Evolutionary conservation across 2,888 invertebrate genomes (phyloP).

Genomic region (Xylota sylvarum): DNA sequence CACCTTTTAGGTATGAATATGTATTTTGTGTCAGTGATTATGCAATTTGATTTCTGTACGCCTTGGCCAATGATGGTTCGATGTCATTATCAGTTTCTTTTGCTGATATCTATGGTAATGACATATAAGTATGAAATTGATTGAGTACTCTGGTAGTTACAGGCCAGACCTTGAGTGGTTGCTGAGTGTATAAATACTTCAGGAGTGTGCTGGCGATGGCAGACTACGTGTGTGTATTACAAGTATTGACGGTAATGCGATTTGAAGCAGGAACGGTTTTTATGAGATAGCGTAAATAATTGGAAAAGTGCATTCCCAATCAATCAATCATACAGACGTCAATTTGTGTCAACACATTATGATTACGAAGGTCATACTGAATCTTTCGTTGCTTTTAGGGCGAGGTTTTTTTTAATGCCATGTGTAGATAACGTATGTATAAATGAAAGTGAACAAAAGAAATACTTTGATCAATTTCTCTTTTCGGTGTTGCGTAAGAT

Average conservation of each 20-base stretch:
- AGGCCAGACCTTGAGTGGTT: constrained; percentile 28
- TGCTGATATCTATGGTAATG: constrained; percentile 33
- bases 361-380: not conserved
- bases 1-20: constrained; percentile 34
- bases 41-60: constrained; percentile 36
- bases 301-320: constrained; percentile 18
- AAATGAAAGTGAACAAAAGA: constrained; percentile 8
- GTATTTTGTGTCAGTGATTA: constrained; percentile 41
- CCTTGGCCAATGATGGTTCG: constrained; percentile 38
- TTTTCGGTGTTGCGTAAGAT: not conserved
- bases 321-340: constrained; percentile 1
- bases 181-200: constrained; percentile 27
- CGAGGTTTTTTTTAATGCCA: not conserved
- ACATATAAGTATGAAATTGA: constrained; percentile 16
- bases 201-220: not conserved
- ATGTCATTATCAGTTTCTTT: constrained; percentile 43
- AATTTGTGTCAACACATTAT: not conserved
- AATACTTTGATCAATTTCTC: not conserved
- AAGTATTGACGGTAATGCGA: constrained; percentile 9
- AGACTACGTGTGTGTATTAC: not conserved
- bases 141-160: constrained; percentile 22
- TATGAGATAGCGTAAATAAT: constrained; percentile 3
- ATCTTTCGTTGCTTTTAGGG: not conserved
- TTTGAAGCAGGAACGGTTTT: not conserved
- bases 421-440: not conserved